A percentile compares a stretch with the other conserved stretches of the same genome.
Evolutionary conservation across 2,797 vertebrate genomes (phyloP).

Genomic region (Pseudochromis fuscus): DNA sequence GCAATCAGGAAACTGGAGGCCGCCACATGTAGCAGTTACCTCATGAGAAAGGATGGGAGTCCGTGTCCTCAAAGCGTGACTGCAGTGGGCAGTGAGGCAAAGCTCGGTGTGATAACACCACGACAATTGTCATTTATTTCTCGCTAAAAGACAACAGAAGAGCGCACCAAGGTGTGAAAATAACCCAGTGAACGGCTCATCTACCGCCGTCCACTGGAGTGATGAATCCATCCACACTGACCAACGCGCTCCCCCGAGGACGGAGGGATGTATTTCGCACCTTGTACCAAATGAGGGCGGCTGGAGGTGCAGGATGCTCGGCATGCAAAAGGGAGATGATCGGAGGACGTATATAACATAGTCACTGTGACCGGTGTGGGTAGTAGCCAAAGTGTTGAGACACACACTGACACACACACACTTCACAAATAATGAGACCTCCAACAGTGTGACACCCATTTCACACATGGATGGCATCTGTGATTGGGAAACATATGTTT

Average conservation of each 20-base stretch:
- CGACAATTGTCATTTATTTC: slow-evolving; percentile 29
- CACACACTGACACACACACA: slow-evolving; percentile 15
- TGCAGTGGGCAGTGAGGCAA: too few species aligned
- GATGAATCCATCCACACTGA: slow-evolving; percentile 32
- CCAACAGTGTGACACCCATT: slow-evolving; percentile 83
- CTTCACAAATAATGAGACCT: slow-evolving; percentile 80
- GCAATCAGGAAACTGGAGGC: too few species aligned
- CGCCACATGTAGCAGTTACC: too few species aligned
- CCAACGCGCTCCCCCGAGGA: slow-evolving; percentile 10
- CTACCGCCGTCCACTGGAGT: slow-evolving; percentile 24
- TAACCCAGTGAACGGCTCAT: slow-evolving; percentile 18
- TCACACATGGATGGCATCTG: slow-evolving; percentile 86
- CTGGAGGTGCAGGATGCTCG: slow-evolving; percentile 13
- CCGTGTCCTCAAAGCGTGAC: too few species aligned
- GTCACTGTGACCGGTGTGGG: slow-evolving; percentile 58
- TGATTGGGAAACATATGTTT: slow-evolving; percentile 85
- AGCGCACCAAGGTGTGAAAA: slow-evolving; percentile 10
- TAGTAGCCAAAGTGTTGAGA: slow-evolving; percentile 53
- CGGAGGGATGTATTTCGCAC: slow-evolving; percentile 51
- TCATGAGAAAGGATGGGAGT: too few species aligned
- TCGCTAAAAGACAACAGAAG: slow-evolving; percentile 28
- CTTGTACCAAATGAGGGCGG: slow-evolving; percentile 9
- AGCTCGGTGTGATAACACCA: neutral
- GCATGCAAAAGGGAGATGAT: slow-evolving; percentile 57
- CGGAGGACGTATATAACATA: slow-evolving; percentile 38